Evolutionary conservation across 2,113 vertebrate species (phyloP).

Genomic region (Esox niger): DNA sequence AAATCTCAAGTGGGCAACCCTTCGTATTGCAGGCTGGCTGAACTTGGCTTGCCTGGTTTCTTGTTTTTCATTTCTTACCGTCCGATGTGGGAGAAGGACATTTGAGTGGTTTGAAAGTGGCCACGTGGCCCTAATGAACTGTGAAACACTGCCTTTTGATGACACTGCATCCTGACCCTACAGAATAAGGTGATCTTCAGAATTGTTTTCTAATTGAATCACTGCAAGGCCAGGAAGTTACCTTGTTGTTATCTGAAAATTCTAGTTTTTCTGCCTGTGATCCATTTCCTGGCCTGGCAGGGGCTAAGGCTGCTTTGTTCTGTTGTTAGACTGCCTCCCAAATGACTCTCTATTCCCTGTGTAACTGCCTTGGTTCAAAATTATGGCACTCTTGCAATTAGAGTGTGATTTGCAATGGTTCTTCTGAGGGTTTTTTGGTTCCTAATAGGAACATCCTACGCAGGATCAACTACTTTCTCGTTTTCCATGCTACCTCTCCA

Average conservation of each 20-base stretch:
- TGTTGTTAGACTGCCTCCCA: neutral
- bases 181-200: neutral
- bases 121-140: constrained; percentile 1
- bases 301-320: constrained; percentile 10
- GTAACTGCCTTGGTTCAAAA: too few relatives aligned
- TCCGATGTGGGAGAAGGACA: neutral
- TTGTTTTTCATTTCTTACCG: neutral
- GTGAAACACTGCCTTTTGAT: neutral
- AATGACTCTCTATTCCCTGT: too few relatives aligned
- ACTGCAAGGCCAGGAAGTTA: constrained; percentile 17
- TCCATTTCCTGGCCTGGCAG: constrained; percentile 22
- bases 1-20: too few relatives aligned
- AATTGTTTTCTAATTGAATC: constrained; percentile 1
- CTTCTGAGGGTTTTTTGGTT: neutral
- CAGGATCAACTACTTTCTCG: neutral
- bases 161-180: neutral
- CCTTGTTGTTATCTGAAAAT: constrained; percentile 17
- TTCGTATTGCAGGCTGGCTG: too few relatives aligned
- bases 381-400: too few relatives aligned
- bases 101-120: neutral
- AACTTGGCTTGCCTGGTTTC: too few relatives aligned
- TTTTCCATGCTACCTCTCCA: neutral
- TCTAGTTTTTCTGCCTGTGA: constrained; percentile 5
- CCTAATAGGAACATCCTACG: neutral
- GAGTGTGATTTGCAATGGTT: too few relatives aligned